phyloP scores from a whole-genome alignment of 64 coral and sea anemone genomes.

The Porites lutea region DNA sequence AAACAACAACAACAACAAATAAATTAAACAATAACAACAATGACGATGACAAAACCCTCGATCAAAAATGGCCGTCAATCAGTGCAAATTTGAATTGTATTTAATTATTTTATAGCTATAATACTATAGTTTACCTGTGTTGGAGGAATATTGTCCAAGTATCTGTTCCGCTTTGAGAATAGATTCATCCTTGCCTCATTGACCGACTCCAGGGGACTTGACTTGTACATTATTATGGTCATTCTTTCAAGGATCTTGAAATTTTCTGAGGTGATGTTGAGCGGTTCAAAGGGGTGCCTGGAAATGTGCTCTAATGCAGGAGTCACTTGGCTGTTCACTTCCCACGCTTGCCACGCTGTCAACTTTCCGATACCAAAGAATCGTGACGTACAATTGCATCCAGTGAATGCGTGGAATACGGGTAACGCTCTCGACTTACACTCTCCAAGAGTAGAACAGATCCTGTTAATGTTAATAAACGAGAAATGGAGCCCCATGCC shows the following conservation, averaged over 20 bases:
- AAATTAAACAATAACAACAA: no score
- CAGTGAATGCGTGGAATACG: constrained; percentile 70
- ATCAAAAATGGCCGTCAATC: no score
- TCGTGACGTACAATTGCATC: constrained; percentile 56
- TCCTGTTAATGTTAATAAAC: neutral
- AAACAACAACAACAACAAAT: no score
- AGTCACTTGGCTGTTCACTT: constrained; percentile 4
- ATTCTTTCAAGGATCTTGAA: constrained; percentile 68
- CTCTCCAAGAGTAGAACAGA: constrained; percentile 52
- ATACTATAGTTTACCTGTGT: constrained; percentile 42
- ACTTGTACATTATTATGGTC: constrained; percentile 71
- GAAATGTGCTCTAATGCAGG: constrained; percentile 12
- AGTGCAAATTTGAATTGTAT: neutral
- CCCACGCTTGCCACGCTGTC: constrained; percentile 56
- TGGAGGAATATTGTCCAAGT: constrained; percentile 49
- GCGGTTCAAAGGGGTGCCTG: constrained; percentile 33
- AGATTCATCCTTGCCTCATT: constrained; percentile 61
- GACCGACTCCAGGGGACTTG: neutral
- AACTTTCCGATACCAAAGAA: constrained; percentile 57
- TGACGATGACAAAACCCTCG: no score
- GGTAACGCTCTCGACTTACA: constrained; percentile 18
- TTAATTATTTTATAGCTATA: neutral
- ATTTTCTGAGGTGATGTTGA: constrained; percentile 38
- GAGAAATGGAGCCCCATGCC: constrained; percentile 20
- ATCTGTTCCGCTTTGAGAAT: constrained; percentile 30